Evolutionary conservation across 1,140 invertebrate species (phyloP), one percentile per base, ranked within the genome.

Genomic region (Dinothrombium tinctorium): DNA sequence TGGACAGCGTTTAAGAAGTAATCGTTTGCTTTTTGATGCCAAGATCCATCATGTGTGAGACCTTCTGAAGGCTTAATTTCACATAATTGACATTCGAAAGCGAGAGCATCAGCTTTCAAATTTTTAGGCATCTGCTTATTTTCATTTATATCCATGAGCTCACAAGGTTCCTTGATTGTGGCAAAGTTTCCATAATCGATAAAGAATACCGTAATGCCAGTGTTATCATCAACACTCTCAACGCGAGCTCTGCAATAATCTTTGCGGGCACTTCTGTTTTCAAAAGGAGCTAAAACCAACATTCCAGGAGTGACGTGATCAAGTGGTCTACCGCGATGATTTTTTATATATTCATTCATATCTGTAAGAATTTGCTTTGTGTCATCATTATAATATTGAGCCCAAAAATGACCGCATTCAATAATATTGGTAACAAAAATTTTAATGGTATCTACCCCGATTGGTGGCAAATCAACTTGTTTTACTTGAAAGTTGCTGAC

Each of bases 181-280:
- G 59, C 59, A 3, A 50, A 58, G 46, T 69, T 70, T n/a, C 83
- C 83, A 57, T 65, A 74, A 55, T 90, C 82, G 17, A 86, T 68
- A 52, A 73, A 82, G 33, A 70, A 64, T 4, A 86, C 33, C 11
- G 23, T 33, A 23, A 26, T 11, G 2, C 20, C 5, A 11, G 8
- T 22, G 4, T 23, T 25, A 7, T 35, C 15, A 3, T 35, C 41
- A 26, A 33, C 22, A n/a, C 23, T n/a, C 14, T 23, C 8, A 22
- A 42, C 32, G 14, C 20, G 21, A 9, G 21, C 41, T 24, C 41
- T 23, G 8, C 14, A 7, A 5, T 23, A 7, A 4, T 8, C 6
- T 6, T n/a, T 25, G 2, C 14, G 3, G n/a, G 12, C 1, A 4
- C n/a, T n/a, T 12, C 8, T 9, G 6, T 19, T 21, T 25, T 35